A percentile compares a stretch with the other conserved stretches of the same genome.
These are phyloP conservation scores for Drosophila suboccidentalis DNA, from an alignment of 2,888 invertebrate genomes.

Conservation along the genomic window DNA sequence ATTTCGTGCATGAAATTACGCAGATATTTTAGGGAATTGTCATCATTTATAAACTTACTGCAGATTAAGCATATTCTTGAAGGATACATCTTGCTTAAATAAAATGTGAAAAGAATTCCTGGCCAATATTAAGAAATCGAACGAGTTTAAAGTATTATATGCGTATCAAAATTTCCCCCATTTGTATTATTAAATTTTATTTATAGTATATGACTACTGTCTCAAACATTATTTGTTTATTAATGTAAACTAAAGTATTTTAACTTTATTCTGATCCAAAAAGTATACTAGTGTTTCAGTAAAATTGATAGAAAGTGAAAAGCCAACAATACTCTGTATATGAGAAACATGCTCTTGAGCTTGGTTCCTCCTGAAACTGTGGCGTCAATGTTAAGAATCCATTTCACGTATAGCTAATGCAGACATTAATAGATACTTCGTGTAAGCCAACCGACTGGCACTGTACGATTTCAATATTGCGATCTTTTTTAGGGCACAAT, in stretches of 20 bases:
- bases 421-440: constrained; percentile 13
- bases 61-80: not conserved
- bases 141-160: too few relatives aligned
- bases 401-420: too few relatives aligned
- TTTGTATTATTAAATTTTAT: too few relatives aligned
- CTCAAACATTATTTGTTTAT: too few relatives aligned
- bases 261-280: not conserved
- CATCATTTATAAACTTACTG: constrained; percentile 39
- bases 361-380: constrained; percentile 5
- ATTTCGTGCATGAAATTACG: constrained; percentile 56
- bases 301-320: not conserved
- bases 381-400: constrained; percentile 29
- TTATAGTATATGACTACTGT: too few relatives aligned
- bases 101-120: too few relatives aligned
- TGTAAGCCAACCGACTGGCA: constrained; percentile 34
- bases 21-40: constrained; percentile 62
- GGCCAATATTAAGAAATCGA: too few relatives aligned
- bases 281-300: not conserved
- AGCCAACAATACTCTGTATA: not conserved
- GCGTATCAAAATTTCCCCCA: too few relatives aligned
- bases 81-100: not conserved
- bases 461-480: constrained; percentile 2
- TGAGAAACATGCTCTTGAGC: not conserved
- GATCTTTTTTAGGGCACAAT: not conserved
- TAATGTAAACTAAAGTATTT: too few relatives aligned